phyloP scores from a whole-genome alignment of 2,113 vertebrate species.

The Oxyruncus cristatus region DNA sequence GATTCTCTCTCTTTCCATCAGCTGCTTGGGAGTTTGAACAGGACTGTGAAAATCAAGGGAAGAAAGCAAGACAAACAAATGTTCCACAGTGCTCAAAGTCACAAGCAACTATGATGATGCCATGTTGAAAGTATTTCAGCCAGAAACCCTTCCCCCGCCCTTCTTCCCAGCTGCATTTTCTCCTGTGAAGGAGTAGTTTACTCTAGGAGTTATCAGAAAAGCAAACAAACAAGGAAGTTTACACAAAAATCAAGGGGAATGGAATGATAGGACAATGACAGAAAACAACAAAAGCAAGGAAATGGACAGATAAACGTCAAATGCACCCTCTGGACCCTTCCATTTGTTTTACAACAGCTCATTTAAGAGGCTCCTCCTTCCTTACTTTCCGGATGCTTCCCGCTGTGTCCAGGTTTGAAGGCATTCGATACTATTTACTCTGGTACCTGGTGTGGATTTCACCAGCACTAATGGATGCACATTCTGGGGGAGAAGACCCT shows the following conservation, averaged over 20 bases:
- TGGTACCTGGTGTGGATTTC: slow-evolving; percentile 42
- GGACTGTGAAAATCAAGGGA: background rate
- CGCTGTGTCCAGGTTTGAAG: slow-evolving; percentile 16
- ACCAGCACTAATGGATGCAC: background rate
- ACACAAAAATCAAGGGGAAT: slow-evolving; percentile 63
- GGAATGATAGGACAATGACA: slow-evolving; percentile 57
- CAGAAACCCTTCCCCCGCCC: background rate
- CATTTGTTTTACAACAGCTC: slow-evolving; percentile 59
- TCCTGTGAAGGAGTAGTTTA: slow-evolving; percentile 17
- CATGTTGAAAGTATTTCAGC: slow-evolving; percentile 7
- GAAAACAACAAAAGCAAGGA: slow-evolving; percentile 66
- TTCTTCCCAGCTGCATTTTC: slow-evolving; percentile 21
- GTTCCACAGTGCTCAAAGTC: slow-evolving; percentile 23
- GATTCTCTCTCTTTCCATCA: background rate
- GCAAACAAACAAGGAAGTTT: slow-evolving; percentile 76
- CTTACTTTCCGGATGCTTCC: slow-evolving; percentile 18
- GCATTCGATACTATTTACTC: slow-evolving; percentile 28
- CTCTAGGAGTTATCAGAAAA: slow-evolving; percentile 60
- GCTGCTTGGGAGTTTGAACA: background rate
- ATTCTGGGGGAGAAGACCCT: background rate
- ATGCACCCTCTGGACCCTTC: slow-evolving; percentile 23
- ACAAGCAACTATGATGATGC: slow-evolving; percentile 23
- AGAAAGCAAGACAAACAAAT: slow-evolving; percentile 2
- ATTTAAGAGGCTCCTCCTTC: slow-evolving; percentile 44
- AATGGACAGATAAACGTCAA: slow-evolving; percentile 59